Base-by-base conservation (phyloP, 2,888 invertebrate species). In the Aethes cnicana region DNA sequence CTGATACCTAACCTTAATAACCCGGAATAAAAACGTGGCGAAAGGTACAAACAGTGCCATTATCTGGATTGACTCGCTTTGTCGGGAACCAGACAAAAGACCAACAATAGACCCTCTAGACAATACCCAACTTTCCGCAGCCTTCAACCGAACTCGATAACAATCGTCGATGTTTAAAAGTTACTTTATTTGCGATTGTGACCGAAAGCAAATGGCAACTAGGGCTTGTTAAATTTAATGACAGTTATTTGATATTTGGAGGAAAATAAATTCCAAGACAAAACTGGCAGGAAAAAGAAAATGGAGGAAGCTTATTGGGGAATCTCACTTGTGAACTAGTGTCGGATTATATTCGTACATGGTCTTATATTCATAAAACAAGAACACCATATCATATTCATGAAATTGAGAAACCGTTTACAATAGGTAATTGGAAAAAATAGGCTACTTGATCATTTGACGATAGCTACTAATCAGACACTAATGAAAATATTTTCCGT, bases 31-130 rank as follows among this genome's bases (percentile, higher is more conserved):
- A 72, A 73, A 70, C 69, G 69, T 66, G 61, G 57, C 59, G 46
- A 59, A 58, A 48, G 57, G 54, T 53, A 59, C 64, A 64, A 63
- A 69, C 72, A 70, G 71, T 76, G 71, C 67, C 73, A 73, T 77
- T 76, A 72, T 64, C 67, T 64, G 62, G 60, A 72, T 69, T 64
- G 61, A 56, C 58, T 61, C 63, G 59, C 56, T 63, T 61, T 61
- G 62, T 59, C 35, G 28, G 43, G 37, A 20, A 7, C 41, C 35
- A 58, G 41, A 68, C 66, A 68, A 67, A 59, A 55, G 43, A 4
- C 11, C 59, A 59, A 58, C 52, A 57, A 64, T 61, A 57, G 56
- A 57, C 53, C 54, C 39, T 48, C 30, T 21, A 36, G 41, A 58
- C 62, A 64, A 63, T 42, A 14, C 50, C 43, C 26, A 50, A 50